Evolutionary conservation across 2,113 vertebrate species (phyloP).

Genomic region (Thamnaconus septentrionalis): DNA sequence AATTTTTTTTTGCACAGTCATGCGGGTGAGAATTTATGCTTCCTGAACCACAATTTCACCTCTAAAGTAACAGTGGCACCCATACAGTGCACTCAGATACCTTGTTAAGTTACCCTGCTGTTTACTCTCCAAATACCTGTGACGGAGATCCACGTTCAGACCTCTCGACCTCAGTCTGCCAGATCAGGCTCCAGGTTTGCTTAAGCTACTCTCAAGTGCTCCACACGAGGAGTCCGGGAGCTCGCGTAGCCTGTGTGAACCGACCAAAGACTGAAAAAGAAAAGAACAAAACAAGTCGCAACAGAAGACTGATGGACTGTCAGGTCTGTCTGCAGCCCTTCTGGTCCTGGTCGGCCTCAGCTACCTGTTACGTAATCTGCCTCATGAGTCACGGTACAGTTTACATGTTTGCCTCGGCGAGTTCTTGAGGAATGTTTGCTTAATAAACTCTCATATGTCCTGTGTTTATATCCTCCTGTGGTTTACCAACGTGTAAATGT

Average conservation of each 20-base stretch:
- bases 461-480: slow-evolving; percentile 33
- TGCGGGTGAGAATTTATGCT: slow-evolving; percentile 29
- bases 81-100: slow-evolving; percentile 8
- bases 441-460: slow-evolving; percentile 41
- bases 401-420: slow-evolving; percentile 33
- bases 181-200: slow-evolving; percentile 11
- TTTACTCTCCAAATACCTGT: slow-evolving; percentile 6
- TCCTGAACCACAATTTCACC: slow-evolving; percentile 22
- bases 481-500: slow-evolving; percentile 19
- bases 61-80: neutral
- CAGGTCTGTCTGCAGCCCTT: neutral
- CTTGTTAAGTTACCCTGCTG: neutral
- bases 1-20: slow-evolving; percentile 1
- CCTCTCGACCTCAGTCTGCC: slow-evolving; percentile 3
- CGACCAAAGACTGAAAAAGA: neutral
- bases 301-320: slow-evolving; percentile 5
- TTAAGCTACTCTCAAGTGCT: slow-evolving; percentile 16
- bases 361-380: slow-evolving; percentile 39
- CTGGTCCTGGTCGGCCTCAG: neutral
- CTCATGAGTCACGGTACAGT: slow-evolving; percentile 42
- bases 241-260: neutral
- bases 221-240: neutral
- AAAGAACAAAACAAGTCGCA: slow-evolving; percentile 4
- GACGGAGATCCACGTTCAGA: neutral
- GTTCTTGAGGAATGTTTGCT: slow-evolving; percentile 34